A percentile compares a stretch with the other conserved stretches of the same genome.
These are phyloP conservation scores for Cybosia mesomella DNA, from an alignment of 2,888 invertebrate species.

Conservation along the genomic window DNA sequence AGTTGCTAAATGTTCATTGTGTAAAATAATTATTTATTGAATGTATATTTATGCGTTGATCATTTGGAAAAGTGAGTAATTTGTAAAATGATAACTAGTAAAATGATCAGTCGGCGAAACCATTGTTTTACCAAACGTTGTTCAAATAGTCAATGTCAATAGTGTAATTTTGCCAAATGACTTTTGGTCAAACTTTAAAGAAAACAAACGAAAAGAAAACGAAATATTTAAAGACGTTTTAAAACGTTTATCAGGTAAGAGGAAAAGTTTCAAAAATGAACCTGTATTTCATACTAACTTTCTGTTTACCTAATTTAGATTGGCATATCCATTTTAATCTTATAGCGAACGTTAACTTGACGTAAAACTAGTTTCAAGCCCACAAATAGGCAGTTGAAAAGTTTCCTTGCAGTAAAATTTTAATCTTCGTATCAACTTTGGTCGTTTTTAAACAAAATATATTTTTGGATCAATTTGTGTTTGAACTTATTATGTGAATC, in stretches of 20 bases:
- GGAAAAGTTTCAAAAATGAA: not conserved
- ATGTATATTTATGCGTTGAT: too few species aligned
- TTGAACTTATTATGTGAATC: too few species aligned
- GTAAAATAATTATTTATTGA: too few species aligned
- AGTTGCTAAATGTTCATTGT: too few species aligned
- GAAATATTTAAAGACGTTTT: not conserved
- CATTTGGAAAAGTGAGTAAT: too few species aligned
- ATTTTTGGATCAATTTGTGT: not conserved
- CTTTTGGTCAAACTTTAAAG: too few species aligned
- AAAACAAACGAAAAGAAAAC: too few species aligned
- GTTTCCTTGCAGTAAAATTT: not conserved
- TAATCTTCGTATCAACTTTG: not conserved
- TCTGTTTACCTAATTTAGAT: not conserved
- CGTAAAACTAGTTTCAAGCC: conserved; percentile 4
- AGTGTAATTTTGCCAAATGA: too few species aligned
- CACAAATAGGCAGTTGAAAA: conserved; percentile 4
- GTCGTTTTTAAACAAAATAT: not conserved
- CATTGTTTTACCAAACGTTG: too few species aligned
- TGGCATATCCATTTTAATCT: not conserved
- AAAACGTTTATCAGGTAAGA: not conserved
- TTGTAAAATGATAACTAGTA: too few species aligned
- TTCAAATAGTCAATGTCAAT: too few species aligned
- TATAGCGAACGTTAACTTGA: conserved; percentile 6
- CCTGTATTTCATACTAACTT: conserved; percentile 1
- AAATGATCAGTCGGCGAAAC: too few species aligned